Base-by-base conservation (phyloP, 2,888 invertebrate species). In the Apoderus coryli region DNA sequence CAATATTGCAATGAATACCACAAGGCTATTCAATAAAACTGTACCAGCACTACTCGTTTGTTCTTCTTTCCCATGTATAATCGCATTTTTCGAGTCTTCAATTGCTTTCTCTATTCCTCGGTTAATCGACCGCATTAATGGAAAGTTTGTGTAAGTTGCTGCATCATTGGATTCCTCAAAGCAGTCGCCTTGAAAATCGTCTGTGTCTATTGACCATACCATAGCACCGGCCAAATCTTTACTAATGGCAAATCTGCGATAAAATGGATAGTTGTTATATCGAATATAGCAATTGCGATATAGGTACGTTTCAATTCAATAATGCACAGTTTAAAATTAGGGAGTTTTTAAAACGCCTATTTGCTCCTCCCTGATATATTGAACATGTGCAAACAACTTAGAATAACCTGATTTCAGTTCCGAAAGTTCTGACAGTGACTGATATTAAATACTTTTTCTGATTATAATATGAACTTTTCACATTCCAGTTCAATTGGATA, bases 201-300 rank as follows among this genome's bases (percentile, higher is more conserved):
- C 88, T 0, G 84, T 88, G 52, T 88, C 88, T 19, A 86, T 70
- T 19, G 84, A 81, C 88, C 88, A 88, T 4, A 85, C 72, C 85
- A 88, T 86, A 1, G 77, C 67, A 2, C 88, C 88, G 0, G 73
- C 81, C 1, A 89, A 56, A 3, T 65, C 64, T 42, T 70, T 64
- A 36, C 66, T 63, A 49, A 75, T 63, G 1, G 74, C 74, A 49
- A 68, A 69, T 32, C 45, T n/a, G n/a, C n/a, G n/a, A n/a, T n/a
- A n/a, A n/a, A n/a, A n/a, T n/a, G n/a, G n/a, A n/a, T n/a, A n/a
- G n/a, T n/a, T n/a, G n/a, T n/a, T n/a, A n/a, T n/a, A n/a, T n/a
- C n/a, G n/a, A n/a, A n/a, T n/a, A n/a, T n/a, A n/a, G n/a, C n/a
- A n/a, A n/a, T n/a, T n/a, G n/a, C n/a, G n/a, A n/a, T n/a, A n/a